These are phyloP conservation scores for Lordiphosa clarofinis DNA, from an alignment of 1,140 invertebrate species.

Conservation along the genomic window DNA sequence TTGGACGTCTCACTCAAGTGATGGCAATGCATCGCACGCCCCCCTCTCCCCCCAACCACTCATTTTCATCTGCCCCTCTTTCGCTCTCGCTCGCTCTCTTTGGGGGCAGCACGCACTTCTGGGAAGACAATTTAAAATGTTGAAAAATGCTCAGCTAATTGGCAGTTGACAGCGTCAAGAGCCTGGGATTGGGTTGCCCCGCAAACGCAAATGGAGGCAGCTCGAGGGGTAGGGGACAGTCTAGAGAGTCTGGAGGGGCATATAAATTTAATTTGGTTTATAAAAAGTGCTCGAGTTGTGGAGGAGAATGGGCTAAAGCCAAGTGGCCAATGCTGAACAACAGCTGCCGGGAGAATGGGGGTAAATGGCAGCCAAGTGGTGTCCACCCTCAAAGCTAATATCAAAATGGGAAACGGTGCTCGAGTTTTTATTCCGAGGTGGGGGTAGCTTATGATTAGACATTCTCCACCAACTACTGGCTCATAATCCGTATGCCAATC, in stretches of 20 bases:
- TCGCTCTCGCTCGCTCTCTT: neutral
- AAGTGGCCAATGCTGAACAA: constrained; percentile 13
- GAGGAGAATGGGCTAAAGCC: constrained; percentile 28
- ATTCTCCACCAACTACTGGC: no score
- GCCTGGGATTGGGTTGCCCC: constrained; percentile 49
- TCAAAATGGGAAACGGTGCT: no score
- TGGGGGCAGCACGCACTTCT: constrained; percentile 53
- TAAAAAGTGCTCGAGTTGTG: constrained; percentile 64
- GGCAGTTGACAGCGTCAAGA: constrained; percentile 70
- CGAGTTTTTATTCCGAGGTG: no score
- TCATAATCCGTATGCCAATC: constrained; percentile 18
- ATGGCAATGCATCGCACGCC: constrained; percentile 21
- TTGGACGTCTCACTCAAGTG: constrained; percentile 67
- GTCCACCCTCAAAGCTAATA: neutral
- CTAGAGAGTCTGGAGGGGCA: constrained; percentile 23
- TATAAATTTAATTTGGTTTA: constrained; percentile 75
- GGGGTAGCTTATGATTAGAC: no score
- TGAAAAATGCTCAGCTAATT: constrained; percentile 75
- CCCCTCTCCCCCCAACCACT: constrained; percentile 8
- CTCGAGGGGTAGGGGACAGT: neutral
- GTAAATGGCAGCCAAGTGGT: constrained; percentile 34
- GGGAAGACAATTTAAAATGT: constrained; percentile 73
- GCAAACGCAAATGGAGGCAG: constrained; percentile 17
- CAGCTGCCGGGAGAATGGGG: constrained; percentile 11
- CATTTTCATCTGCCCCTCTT: neutral